Evolutionary conservation across 2,113 vertebrate genomes (phyloP).

Genomic region (Diphyllodes magnificus): DNA sequence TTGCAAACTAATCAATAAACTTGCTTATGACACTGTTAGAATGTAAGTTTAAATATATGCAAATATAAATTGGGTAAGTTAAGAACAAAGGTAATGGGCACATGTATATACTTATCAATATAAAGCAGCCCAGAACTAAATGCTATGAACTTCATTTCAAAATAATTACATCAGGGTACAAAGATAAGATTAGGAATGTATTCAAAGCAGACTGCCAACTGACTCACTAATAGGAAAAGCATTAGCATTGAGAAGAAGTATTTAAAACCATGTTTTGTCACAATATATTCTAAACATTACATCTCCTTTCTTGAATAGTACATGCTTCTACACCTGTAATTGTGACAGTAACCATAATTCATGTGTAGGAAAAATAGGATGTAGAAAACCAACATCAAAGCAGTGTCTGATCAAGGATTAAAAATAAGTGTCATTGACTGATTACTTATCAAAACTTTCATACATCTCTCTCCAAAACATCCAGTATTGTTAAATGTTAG

Average conservation of each 20-base stretch:
- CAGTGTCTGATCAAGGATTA: background rate
- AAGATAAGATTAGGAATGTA: background rate
- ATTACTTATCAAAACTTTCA: background rate
- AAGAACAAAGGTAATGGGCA: background rate
- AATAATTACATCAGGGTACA: background rate
- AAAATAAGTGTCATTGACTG: background rate
- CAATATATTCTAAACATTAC: background rate
- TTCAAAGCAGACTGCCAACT: background rate
- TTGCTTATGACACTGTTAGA: background rate
- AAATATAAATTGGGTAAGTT: background rate
- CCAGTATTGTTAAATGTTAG: background rate
- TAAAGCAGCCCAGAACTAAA: background rate
- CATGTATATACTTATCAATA: background rate
- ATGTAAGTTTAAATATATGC: background rate
- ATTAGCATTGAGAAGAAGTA: background rate
- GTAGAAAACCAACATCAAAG: background rate
- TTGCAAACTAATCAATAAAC: background rate
- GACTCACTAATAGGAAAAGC: background rate
- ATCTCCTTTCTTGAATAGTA: background rate
- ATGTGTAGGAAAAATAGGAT: background rate
- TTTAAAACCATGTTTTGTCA: background rate
- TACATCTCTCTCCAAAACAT: background rate
- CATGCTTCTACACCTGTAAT: background rate
- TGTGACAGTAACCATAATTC: background rate
- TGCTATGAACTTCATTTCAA: background rate